These are phyloP conservation scores for Myotis pilosus DNA, from an alignment of 2,797 vertebrate genomes.

Conservation along the genomic window DNA sequence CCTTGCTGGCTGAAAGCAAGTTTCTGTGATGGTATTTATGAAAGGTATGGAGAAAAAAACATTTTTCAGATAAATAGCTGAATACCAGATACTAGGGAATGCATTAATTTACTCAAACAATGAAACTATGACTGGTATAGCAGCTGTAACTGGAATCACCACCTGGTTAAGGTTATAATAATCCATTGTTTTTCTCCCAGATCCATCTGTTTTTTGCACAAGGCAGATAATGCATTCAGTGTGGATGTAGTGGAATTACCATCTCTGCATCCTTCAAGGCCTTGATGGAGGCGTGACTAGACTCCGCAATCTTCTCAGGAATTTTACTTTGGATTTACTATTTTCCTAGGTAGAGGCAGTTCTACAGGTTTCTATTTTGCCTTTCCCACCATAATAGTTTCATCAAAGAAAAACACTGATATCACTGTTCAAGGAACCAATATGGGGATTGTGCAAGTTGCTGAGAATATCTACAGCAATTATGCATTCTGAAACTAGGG, in stretches of 20 bases:
- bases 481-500: neutral
- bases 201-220: neutral
- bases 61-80: neutral
- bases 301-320: neutral
- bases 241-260: neutral
- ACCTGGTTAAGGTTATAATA: neutral
- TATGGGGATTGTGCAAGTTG: neutral
- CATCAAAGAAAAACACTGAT: too few species aligned
- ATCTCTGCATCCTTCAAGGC: neutral
- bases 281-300: neutral
- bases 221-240: neutral
- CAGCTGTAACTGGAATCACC: neutral
- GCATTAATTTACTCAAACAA: neutral
- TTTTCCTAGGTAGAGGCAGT: neutral
- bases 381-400: neutral
- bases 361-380: neutral
- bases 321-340: neutral
- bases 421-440: neutral
- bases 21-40: neutral
- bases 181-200: neutral
- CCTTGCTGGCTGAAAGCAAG: neutral
- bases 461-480: neutral
- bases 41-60: neutral
- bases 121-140: neutral
- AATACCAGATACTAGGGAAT: neutral